phyloP scores from a whole-genome alignment of 2,888 invertebrate genomes.

The Brenthis daphne region DNA sequence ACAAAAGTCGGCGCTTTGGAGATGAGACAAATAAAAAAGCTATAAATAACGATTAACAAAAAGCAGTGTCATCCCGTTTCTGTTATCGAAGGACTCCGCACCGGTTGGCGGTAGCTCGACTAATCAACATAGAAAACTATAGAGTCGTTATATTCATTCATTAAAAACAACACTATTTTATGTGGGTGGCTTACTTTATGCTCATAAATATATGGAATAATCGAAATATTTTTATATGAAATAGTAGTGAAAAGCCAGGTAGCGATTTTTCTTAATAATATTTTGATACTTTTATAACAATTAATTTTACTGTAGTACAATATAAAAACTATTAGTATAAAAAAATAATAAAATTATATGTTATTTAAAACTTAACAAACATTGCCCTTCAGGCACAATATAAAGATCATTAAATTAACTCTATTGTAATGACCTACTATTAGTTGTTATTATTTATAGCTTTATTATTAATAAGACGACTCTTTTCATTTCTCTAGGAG shows the following conservation, averaged over 20 bases:
- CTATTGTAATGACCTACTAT: too few species aligned
- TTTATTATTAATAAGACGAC: conserved; percentile 39
- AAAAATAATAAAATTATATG: too few species aligned
- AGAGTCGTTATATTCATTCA: conserved; percentile 47
- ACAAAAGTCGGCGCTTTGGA: conserved; percentile 65
- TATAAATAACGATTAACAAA: conserved; percentile 80
- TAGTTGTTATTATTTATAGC: background rate
- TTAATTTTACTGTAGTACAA: too few species aligned
- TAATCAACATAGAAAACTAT: conserved; percentile 52
- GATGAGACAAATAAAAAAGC: conserved; percentile 60
- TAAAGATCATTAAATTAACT: too few species aligned
- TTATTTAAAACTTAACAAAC: too few species aligned
- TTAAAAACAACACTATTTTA: conserved; percentile 11
- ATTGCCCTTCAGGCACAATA: too few species aligned
- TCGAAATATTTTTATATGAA: too few species aligned
- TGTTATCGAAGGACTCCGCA: conserved; percentile 62
- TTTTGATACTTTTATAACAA: too few species aligned
- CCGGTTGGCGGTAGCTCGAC: conserved; percentile 48
- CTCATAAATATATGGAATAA: too few species aligned
- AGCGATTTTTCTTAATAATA: too few species aligned
- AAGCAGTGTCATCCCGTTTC: conserved; percentile 78
- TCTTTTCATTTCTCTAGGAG: conserved; percentile 49
- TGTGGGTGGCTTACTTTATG: background rate
- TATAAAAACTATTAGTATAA: too few species aligned
- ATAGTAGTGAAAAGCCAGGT: too few species aligned